These are phyloP conservation scores for Melozone crissalis DNA, from an alignment of 2,113 vertebrate species.

Conservation along the genomic window DNA sequence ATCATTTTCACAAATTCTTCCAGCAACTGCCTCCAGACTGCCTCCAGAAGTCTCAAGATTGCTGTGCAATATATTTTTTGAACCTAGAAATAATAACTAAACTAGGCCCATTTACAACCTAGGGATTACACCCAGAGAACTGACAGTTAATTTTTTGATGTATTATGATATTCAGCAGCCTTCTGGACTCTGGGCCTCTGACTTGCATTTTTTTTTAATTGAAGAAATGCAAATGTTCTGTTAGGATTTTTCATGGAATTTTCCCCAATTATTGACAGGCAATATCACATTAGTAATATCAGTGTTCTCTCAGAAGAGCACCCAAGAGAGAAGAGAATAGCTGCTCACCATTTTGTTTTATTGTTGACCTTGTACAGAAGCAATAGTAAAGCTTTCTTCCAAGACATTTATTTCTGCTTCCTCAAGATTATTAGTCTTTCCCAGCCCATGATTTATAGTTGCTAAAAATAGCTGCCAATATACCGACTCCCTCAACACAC, in stretches of 20 bases:
- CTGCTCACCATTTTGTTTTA: conserved; percentile 11
- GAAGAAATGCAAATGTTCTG: background rate
- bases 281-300: background rate
- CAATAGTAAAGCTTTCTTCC: background rate
- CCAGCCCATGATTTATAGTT: background rate
- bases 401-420: conserved; percentile 12
- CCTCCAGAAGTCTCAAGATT: background rate
- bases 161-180: background rate
- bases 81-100: background rate
- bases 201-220: background rate
- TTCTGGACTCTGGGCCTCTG: background rate
- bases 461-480: conserved; percentile 20
- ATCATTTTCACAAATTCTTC: background rate
- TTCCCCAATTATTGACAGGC: background rate
- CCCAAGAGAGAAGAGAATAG: background rate
- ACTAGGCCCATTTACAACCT: background rate
- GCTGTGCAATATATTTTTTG: background rate
- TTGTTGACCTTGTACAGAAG: background rate
- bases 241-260: background rate
- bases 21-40: background rate
- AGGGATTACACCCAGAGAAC: background rate
- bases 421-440: conserved; percentile 15
- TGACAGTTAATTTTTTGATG: background rate
- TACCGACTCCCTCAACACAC: background rate
- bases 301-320: background rate